A percentile compares a stretch with the other conserved stretches of the same genome.
Conservation (phyloP, 2,888 invertebrate species). For the Zootermopsis nevadensis region DNA sequence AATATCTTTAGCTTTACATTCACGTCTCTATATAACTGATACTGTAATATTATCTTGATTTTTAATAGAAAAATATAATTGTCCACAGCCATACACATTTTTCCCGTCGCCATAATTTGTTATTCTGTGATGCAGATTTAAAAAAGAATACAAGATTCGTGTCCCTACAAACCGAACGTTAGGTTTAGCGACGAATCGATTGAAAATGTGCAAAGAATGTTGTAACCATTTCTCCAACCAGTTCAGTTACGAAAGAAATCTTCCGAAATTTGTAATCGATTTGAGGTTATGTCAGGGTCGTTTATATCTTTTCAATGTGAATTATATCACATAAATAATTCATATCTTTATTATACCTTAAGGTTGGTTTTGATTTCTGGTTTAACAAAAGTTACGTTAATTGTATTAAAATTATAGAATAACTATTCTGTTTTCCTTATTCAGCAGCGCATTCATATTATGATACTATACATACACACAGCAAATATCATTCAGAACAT, state of each 20-base stretch:
- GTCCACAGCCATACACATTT: too few species aligned
- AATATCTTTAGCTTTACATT: too few species aligned
- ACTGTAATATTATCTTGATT: too few species aligned
- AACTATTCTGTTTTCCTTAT: not conserved
- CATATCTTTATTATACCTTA: not conserved
- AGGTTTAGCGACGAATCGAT: too few species aligned
- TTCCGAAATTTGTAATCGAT: not conserved
- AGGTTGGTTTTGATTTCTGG: not conserved
- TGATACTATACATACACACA: not conserved
- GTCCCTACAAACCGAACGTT: too few species aligned
- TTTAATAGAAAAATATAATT: too few species aligned
- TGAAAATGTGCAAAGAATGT: not conserved
- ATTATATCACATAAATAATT: not conserved
- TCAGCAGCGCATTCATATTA: not conserved
- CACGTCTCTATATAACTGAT: too few species aligned
- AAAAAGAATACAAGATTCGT: too few species aligned
- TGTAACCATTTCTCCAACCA: not conserved
- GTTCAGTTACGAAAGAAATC: not conserved
- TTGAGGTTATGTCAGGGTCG: not conserved
- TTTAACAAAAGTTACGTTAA: slow-evolving; percentile 4
- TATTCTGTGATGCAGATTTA: too few species aligned
- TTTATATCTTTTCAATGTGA: too few species aligned
- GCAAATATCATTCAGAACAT: not conserved
- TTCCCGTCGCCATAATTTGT: too few species aligned
- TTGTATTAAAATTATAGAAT: slow-evolving; percentile 20